Base-by-base conservation (phyloP, 2,113 vertebrate genomes). In the Rhinolophus sinicus region DNA sequence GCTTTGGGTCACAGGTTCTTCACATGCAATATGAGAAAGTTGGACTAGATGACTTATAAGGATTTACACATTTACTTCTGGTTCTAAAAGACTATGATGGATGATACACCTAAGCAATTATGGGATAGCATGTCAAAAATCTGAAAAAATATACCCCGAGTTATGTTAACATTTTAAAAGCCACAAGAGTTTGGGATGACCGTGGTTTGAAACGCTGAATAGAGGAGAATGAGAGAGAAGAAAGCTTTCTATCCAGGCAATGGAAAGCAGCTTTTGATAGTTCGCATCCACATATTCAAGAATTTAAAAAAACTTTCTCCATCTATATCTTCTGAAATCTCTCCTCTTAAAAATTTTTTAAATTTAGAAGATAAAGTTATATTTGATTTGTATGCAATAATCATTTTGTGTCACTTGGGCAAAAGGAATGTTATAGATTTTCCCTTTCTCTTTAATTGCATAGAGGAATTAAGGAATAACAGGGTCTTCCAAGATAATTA, bases 401-500 rank as follows among this genome's bases (percentile, higher is more conserved):
- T 90, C 33, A 95, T 94, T 95, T 93, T 87, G 54, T 83, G 35
- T 96, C 65, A 81, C 50, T 80, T 88, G 69, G 56, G 73, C 28
- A 95, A 89, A 89, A 92, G 60, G 18, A 47, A 87, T 62, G 40
- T 92, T 89, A 89, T 2, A 80, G 47, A 88, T 90, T 73, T 83
- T 69, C 67, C 91, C 38, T 91, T 93, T 85, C 38, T 89, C 33
- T 95, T 91, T 82, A 65, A 94, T 72, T 88, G 80, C 60, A 93
- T 47, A 86, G 40, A 95, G 38, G 96, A 97, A 75, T 93, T 78
- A 92, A 97, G 47, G 44, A 95, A 85, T 94, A 72, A 84, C n/a
- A 93, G 15, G 75, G 54, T 44, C 44, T 96, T 94, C 80, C 44
- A 96, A 93, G 54, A 92, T 58, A 95, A 56, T 96, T 62, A 76